phyloP scores from a whole-genome alignment of 2,797 vertebrate genomes.

The Labeo calbasu region DNA sequence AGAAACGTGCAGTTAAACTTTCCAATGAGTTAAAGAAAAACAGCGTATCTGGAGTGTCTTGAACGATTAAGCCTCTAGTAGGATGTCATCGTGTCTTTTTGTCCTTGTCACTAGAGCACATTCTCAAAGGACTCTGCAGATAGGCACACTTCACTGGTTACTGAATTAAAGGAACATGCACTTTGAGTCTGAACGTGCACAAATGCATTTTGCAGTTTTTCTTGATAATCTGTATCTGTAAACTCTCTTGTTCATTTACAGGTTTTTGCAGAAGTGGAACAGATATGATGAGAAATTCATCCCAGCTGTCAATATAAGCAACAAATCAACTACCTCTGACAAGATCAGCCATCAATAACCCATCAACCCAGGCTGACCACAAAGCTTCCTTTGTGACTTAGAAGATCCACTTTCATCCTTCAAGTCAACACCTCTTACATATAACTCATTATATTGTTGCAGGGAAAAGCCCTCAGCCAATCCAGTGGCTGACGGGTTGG shows the following conservation, averaged over 20 bases:
- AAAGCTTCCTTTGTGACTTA: constrained; percentile 41
- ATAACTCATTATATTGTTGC: constrained; percentile 19
- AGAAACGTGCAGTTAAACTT: not conserved
- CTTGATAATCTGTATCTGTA: not conserved
- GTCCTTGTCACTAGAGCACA: not conserved
- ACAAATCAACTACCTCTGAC: constrained; percentile 24
- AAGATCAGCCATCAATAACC: constrained; percentile 22
- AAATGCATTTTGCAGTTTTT: not conserved
- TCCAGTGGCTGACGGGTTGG: constrained; percentile 37
- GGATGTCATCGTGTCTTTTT: constrained; percentile 17
- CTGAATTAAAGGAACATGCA: constrained; percentile 16
- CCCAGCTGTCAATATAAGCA: constrained; percentile 14
- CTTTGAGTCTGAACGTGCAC: constrained; percentile 1
- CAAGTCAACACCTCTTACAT: constrained; percentile 19
- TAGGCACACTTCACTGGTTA: constrained; percentile 8
- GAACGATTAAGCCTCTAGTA: constrained; percentile 14
- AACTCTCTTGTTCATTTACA: constrained; percentile 41
- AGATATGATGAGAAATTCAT: constrained; percentile 15
- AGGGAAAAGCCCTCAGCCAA: constrained; percentile 41
- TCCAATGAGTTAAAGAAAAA: not conserved
- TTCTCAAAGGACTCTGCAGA: constrained; percentile 33
- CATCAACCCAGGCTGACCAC: not conserved
- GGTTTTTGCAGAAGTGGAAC: constrained; percentile 32
- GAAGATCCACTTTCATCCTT: constrained; percentile 22
- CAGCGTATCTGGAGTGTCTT: not conserved